Base-by-base conservation (phyloP, 2,888 invertebrate species). In the Drosophila mimica region DNA sequence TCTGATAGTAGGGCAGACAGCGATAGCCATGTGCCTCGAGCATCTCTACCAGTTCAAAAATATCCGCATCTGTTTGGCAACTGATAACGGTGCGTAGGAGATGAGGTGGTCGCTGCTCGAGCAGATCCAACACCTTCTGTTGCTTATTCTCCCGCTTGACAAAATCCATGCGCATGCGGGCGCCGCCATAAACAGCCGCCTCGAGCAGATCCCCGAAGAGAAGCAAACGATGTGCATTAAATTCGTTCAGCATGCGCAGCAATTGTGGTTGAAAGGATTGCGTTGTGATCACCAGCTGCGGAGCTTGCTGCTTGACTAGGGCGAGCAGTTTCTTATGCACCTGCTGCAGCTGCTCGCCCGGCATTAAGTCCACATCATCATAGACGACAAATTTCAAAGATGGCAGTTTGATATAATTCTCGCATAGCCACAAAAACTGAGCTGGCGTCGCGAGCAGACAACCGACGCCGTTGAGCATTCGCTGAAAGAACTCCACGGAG, bases 161-260 rank as follows among this genome's bases (percentile, higher is more conserved):
- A n/a, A 84, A 48, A 0, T 34, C n/a, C 8, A 84, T 54, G 1
- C 56, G 56, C 2, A 89, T n/a, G 3, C 31, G 52, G 0, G 63
- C 53, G 3, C 83, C 70, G 0, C 88, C 85, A 33, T 85, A 89
- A 1, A 85, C 8, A 3, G 88, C 80, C 0, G 85, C 88, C 68
- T 85, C 88, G n/a, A 85, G 59, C 1, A 80, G 20, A 33, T 85
- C 88, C 0, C 89, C 88, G 43, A 85, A 88, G 1, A 85, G 57
- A 7, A 85, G 8, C 53, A 80, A 46, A 6, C 81, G 66, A 2
- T 74, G 7, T 1, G 31, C 17, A 49, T 66, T 87, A 5, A 69
- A 43, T 1, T 54, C 58, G 0, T 9, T 25, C 17, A 87, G 2
- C 48, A 68, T 68, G 6, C 33, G 11, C 5, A 81, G 49, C 7